Evolutionary conservation across 2,888 invertebrate species (phyloP).

Genomic region (Villa cingulata): DNA sequence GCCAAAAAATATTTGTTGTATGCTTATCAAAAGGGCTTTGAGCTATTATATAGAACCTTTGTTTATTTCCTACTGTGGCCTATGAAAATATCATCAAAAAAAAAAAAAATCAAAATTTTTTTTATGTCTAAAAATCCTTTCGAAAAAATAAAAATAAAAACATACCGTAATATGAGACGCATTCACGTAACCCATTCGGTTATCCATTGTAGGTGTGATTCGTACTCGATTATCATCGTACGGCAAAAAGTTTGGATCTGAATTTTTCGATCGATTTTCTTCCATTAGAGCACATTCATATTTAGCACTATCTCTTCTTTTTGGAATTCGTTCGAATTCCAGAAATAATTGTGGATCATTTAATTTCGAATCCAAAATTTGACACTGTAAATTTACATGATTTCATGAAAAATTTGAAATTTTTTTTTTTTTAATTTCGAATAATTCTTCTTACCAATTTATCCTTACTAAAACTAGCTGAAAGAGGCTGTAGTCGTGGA

Average conservation of each 20-base stretch:
- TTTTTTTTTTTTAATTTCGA: not conserved
- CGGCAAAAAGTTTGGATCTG: conserved; percentile 54
- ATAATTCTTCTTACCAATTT: conserved; percentile 47
- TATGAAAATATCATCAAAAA: no score
- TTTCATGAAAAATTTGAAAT: conserved; percentile 2
- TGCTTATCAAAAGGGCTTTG: conserved; percentile 31
- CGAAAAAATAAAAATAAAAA: not conserved
- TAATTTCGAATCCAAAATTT: conserved; percentile 51
- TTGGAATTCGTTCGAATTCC: conserved; percentile 76
- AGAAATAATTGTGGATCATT: conserved; percentile 61
- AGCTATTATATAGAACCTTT: conserved; percentile 69
- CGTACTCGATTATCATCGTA: conserved; percentile 83
- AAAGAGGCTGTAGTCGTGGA: conserved; percentile 54
- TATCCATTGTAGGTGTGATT: conserved; percentile 65
- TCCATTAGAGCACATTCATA: conserved; percentile 58
- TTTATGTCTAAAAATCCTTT: conserved; percentile 1
- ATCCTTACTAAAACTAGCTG: conserved; percentile 65
- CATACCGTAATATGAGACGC: conserved; percentile 77
- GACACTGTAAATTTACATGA: conserved; percentile 38
- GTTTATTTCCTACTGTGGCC: conserved; percentile 70
- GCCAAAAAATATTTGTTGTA: conserved; percentile 58
- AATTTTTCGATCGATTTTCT: conserved; percentile 45
- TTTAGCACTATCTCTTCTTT: conserved; percentile 53
- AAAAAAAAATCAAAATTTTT: conserved; percentile 1
- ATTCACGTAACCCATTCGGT: conserved; percentile 82